A percentile compares a stretch with the other conserved stretches of the same genome.
These are phyloP conservation scores for Calonectris borealis DNA, from an alignment of 2,113 vertebrate genomes.

Conservation along the genomic window DNA sequence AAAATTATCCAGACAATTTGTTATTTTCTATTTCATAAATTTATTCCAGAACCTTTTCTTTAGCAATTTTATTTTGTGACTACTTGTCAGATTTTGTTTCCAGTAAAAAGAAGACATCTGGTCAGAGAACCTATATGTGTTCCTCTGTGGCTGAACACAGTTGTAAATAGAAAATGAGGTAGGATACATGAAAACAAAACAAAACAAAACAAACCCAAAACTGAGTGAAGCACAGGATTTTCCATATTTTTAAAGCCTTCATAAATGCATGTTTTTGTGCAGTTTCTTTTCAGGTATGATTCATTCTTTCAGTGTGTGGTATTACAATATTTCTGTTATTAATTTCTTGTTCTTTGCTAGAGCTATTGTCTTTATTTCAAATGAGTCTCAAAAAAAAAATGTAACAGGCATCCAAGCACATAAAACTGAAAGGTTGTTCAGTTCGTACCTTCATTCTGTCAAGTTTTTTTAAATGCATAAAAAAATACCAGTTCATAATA, in stretches of 20 bases:
- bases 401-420: not conserved
- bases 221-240: not conserved
- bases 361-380: not conserved
- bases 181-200: not conserved
- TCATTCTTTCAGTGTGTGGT: not conserved
- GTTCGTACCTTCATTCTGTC: not conserved
- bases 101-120: not conserved
- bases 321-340: not conserved
- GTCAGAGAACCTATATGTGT: not conserved
- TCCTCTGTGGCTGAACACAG: not conserved
- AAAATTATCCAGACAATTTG: not conserved
- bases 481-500: not conserved
- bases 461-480: not conserved
- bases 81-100: not conserved
- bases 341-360: not conserved
- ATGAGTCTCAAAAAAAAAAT: not conserved
- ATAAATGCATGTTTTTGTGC: not conserved
- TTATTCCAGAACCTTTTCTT: not conserved
- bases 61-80: not conserved
- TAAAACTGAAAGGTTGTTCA: not conserved
- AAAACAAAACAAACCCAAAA: not conserved
- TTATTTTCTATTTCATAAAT: not conserved
- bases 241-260: not conserved
- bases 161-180: not conserved
- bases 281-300: not conserved